Base-by-base conservation (phyloP, 2,113 vertebrate species). In the Lontra canadensis region DNA sequence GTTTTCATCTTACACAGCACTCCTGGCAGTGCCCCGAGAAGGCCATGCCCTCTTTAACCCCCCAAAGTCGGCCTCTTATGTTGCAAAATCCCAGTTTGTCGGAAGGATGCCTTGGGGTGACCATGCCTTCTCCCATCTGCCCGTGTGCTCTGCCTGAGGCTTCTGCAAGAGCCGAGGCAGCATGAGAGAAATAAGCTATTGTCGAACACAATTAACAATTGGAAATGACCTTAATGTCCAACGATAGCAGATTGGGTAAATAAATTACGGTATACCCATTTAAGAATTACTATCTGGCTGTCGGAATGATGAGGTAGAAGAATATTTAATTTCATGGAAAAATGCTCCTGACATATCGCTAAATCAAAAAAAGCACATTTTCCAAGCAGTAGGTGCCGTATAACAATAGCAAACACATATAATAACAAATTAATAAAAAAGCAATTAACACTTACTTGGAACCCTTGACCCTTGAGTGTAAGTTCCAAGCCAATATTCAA, bases 261-360 rank as follows among this genome's bases (percentile, higher is more conserved):
- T 80, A 88, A 92, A 96, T 81, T 49, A 65, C 1, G n/a, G 80
- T 42, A 26, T 21, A 57, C 21, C 23, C 69, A 63, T 94, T 86
- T 82, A 7, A 52, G 91, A 90, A 81, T 79, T 74, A 57, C 42
- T 67, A 11, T 26, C 82, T 78, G 80, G 89, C 82, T 92, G 61
- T 69, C 47, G 78, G 74, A 97, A 82, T 47, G 83, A 95, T 80
- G 74, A 82, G 42, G 67, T 34, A 29, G 87, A 94, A 96, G 79
- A 95, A 93, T 76, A 94, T 80, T 97, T 94, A 90, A 94, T 88
- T 94, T 92, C 79, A 49, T 90, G 93, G 94, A 34, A 39, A 97
- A 98, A 97, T 88, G 90, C 88, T 86, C 88, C 74, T 92, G 90
- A 95, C 23, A 14, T 74, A 90, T 57, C n/a, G 47, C 74, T 63